These are phyloP conservation scores for Palythoa heliodiscus DNA, from an alignment of 92 coral and sea anemone species.

Conservation along the genomic window DNA sequence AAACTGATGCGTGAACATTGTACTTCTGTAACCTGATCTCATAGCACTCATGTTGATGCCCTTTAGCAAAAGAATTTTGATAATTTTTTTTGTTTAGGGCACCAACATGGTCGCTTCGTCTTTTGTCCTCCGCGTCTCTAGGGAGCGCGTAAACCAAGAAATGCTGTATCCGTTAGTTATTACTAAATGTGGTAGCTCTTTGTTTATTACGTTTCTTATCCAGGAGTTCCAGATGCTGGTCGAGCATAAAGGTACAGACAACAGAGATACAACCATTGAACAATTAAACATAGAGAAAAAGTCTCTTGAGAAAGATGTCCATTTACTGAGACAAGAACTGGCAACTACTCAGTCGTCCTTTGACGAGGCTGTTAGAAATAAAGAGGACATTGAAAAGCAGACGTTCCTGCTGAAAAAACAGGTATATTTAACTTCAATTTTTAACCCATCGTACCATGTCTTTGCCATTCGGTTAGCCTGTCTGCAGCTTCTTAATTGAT, in stretches of 20 bases:
- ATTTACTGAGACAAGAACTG: slow-evolving; percentile 52
- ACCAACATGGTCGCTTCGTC: no score
- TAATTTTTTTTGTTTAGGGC: no score
- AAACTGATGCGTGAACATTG: no score
- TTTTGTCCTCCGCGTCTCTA: no score
- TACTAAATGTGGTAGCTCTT: neutral
- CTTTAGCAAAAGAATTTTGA: no score
- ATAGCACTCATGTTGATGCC: no score
- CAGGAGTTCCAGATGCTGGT: slow-evolving; percentile 56
- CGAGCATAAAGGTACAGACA: slow-evolving; percentile 51
- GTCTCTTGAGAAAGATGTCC: slow-evolving; percentile 57
- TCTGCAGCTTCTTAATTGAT: no score
- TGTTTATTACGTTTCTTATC: neutral
- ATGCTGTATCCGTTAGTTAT: no score
- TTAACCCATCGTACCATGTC: no score
- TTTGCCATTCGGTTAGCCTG: no score
- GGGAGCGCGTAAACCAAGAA: no score
- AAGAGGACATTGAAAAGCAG: slow-evolving; percentile 58
- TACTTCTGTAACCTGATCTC: no score
- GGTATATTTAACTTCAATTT: neutral
- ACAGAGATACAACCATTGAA: slow-evolving; percentile 42
- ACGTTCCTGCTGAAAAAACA: slow-evolving; percentile 45
- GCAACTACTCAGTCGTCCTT: slow-evolving; percentile 43
- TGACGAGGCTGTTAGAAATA: slow-evolving; percentile 39
- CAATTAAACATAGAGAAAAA: slow-evolving; percentile 52